Evolutionary conservation across 64 coral and sea anemone genomes (phyloP).

Genomic region (Hydrozoanthus tunicans): DNA sequence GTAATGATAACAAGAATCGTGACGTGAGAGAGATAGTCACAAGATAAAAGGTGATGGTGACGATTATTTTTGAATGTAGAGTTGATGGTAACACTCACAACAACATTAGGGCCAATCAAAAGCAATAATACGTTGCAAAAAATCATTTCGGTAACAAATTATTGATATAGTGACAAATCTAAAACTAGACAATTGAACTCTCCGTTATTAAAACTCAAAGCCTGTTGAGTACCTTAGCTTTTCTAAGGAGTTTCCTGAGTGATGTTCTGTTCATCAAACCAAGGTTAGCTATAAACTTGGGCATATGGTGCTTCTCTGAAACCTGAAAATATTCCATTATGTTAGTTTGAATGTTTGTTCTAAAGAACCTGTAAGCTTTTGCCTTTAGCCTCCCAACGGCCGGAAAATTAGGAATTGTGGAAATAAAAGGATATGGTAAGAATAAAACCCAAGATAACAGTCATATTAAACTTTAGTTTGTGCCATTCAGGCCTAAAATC

Average conservation of each 20-base stretch:
- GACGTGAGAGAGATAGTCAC: too few species aligned
- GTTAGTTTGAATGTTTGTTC: background rate
- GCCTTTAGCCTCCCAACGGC: background rate
- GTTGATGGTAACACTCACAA: background rate
- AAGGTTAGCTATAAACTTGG: background rate
- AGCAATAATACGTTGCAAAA: background rate
- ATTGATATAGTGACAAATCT: background rate
- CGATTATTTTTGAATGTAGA: background rate
- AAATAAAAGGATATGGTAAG: too few species aligned
- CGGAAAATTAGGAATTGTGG: too few species aligned
- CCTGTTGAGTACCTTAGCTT: background rate
- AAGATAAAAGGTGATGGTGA: too few species aligned
- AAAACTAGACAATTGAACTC: background rate
- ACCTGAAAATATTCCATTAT: background rate
- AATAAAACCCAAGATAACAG: too few species aligned
- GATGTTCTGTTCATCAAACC: background rate
- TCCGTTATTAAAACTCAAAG: too few species aligned
- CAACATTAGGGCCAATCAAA: background rate
- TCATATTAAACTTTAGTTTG: too few species aligned
- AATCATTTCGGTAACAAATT: too few species aligned
- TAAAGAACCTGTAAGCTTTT: background rate
- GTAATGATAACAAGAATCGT: background rate
- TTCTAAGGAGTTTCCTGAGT: background rate
- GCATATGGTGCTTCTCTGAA: conserved; percentile 40
- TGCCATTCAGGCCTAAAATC: background rate